Base-by-base conservation (phyloP, 1,140 invertebrate genomes). In the Drosophila sucinea region DNA sequence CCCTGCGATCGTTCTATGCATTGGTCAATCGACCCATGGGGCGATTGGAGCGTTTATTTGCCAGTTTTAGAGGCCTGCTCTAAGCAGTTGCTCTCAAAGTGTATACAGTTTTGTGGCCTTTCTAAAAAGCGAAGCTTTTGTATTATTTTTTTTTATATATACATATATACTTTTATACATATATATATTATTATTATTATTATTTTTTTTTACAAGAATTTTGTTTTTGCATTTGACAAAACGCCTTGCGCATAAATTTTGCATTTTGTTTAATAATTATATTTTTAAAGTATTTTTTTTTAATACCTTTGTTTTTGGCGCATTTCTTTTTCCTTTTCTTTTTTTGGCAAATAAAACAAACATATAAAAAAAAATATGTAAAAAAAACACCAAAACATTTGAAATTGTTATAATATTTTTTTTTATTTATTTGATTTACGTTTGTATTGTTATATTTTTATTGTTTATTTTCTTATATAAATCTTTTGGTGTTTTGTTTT, bases 221-320 rank as follows among this genome's bases (percentile, higher is more conserved):
- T 90, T 90, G 79, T 90, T 90, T 79, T 68, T 89, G 81, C 81
- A 90, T 89, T 89, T 89, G 85, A 85, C 81, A 90, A 81, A 90
- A 85, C 78, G 75, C 81, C 89, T 87, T 87, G 80, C 63, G 83
- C 76, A 89, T 73, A 67, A 89, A 74, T 83, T 79, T 80, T 60
- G 44, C 27, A 35, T 44, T 73, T 68, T 79, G 61, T 61, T 73
- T 72, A 63, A 67, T 56, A 61, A 62, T 70, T 71, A 72, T 65
- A 64, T 73, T 72, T 79, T 81, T 73, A 81, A 71, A 83, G 68
- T 64, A 70, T 70, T 67, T 77, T 82, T 63, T 81, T 73, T 66
- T 54, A 82, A 77, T 85, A 78, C 72, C 70, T 67, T 76, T 77
- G 74, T 81, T 83, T 85, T 82, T 81, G 67, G 60, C 57, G 64